A percentile compares a stretch with the other conserved stretches of the same genome.
Conservation (phyloP, 2,888 invertebrate species). For the Cryptocephalus primarius region DNA sequence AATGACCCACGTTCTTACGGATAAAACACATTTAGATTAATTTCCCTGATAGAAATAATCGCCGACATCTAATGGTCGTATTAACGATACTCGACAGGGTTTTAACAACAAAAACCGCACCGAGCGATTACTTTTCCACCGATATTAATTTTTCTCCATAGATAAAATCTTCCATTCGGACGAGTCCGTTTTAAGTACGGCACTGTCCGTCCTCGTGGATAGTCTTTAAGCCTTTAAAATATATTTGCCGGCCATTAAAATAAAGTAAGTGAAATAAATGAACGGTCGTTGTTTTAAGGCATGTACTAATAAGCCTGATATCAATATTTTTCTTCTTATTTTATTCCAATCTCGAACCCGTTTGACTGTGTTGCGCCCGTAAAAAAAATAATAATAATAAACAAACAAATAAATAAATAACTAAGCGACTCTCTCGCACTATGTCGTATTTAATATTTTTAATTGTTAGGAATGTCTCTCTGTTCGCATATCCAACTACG, state of each 20-base stretch:
- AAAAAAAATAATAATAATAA: neutral
- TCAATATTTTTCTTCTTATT: conserved; percentile 21
- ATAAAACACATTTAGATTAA: no score
- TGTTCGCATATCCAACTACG: conserved; percentile 7
- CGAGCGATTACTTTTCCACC: no score
- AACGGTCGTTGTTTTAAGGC: conserved; percentile 21
- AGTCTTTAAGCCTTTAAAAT: conserved; percentile 9
- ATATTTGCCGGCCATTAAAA: conserved; percentile 22
- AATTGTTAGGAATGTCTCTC: conserved; percentile 19
- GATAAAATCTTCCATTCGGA: no score
- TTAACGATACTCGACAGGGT: no score
- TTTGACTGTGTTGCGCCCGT: neutral
- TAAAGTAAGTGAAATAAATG: conserved; percentile 26
- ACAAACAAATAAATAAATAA: conserved; percentile 1
- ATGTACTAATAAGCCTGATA: conserved; percentile 26
- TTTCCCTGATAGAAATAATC: no score
- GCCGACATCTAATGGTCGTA: no score
- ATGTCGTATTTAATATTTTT: conserved; percentile 24
- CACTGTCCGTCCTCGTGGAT: neutral
- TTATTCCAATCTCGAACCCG: conserved; percentile 2
- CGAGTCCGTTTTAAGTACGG: neutral
- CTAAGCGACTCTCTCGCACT: conserved; percentile 5
- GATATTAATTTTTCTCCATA: no score
- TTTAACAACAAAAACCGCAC: no score
- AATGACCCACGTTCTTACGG: no score